Evolutionary conservation across 53 echinoderm and acorn worm genomes (phyloP), one percentile per base, ranked within the genome.

Genomic region (Holothuria leucospilota): DNA sequence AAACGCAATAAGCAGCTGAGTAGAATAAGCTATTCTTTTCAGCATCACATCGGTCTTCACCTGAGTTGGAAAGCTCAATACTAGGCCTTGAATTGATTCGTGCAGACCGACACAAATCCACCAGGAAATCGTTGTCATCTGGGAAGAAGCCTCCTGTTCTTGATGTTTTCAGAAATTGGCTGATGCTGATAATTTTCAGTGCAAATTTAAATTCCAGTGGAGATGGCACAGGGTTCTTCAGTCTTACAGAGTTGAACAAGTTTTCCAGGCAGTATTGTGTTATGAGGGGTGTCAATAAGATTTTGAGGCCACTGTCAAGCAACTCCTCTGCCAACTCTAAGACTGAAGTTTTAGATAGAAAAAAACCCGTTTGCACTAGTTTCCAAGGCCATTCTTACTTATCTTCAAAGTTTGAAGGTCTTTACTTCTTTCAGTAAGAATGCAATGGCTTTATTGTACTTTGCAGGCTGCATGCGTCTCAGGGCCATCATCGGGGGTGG

Each of bases 241-340:
- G 46, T 71, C 82, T 68, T 12, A 88, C 85, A 14, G 77, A 85
- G 51, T 69, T 68, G 73, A 88, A 88, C 1, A 92, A 63, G 71
- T 88, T 88, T 38, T 88, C 85, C 14, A 92, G 63, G 69, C 92
- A 89, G 51, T 89, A 86, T 59, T 92, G 86, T 5, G 86, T 88
- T 13, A 89, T 65, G 34, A 89, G 20, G 14, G 87, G 74, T 21
- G 87, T 86, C 13, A 86, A 42, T 29, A 89, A 69, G 53, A 67
- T 86, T 66, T 69, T 75, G 58, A 86, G 89, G 5, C 93, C 89
- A 14, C 61, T 59, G 46, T 84, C 84, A 59, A 92, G 93, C 13
- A 92, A 68, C 28, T 92, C 87, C 2, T 82, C 65, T 27, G 78
- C 81, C 23, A 92, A 62, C 25, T 74, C 75, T 21, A 89, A 63